A percentile compares a stretch with the other conserved stretches of the same genome.
Evolutionary conservation across 2,888 invertebrate genomes (phyloP).

Genomic region (Tillus elongatus): DNA sequence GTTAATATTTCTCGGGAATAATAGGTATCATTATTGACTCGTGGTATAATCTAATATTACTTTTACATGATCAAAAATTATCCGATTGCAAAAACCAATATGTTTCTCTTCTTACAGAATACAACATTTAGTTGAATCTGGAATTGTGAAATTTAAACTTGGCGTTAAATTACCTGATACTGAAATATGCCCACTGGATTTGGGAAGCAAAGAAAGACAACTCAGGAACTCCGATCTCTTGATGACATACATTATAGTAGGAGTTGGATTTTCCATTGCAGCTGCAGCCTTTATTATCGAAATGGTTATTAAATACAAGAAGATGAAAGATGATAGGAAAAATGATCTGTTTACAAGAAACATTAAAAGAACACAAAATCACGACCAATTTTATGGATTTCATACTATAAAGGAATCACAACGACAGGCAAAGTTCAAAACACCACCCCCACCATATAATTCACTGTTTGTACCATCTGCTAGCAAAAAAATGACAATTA

Average conservation of each 20-base stretch:
- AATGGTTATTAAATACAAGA: conserved; percentile 33
- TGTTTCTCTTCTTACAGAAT: too few species aligned
- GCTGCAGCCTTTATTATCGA: conserved; percentile 58
- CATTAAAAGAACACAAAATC: neutral
- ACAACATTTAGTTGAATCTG: conserved; percentile 60
- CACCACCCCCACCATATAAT: conserved; percentile 59
- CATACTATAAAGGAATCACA: conserved; percentile 6
- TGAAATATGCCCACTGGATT: conserved; percentile 70
- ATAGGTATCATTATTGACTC: too few species aligned
- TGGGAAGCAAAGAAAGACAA: conserved; percentile 71
- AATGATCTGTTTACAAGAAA: neutral
- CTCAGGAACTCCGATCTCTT: conserved; percentile 65
- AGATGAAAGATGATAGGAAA: conserved; percentile 9
- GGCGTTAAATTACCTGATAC: conserved; percentile 59
- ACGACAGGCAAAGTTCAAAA: conserved; percentile 11
- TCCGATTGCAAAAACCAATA: too few species aligned
- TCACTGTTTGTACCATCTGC: conserved; percentile 46
- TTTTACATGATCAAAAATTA: too few species aligned
- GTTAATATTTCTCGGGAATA: too few species aligned
- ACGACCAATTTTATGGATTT: neutral
- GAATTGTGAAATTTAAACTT: conserved; percentile 61
- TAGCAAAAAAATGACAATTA: conserved; percentile 51
- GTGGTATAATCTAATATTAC: too few species aligned
- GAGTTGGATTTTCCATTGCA: conserved; percentile 58
- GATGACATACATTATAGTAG: conserved; percentile 72